These are phyloP conservation scores for Trichogramma pretiosum DNA, from an alignment of 1,140 invertebrate species.

Conservation along the genomic window DNA sequence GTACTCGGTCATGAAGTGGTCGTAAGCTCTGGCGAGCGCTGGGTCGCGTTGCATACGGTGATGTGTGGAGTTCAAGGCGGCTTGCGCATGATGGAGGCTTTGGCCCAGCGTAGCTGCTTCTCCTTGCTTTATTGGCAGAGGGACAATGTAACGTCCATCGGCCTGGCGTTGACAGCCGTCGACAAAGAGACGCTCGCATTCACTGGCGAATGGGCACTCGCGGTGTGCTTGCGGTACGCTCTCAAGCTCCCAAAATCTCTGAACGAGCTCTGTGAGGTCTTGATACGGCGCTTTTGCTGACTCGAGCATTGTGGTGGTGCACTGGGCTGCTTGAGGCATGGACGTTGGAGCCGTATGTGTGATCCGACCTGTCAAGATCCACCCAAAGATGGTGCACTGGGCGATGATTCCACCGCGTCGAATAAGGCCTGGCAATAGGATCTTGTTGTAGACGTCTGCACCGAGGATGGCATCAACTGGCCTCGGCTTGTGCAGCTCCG, in stretches of 20 bases:
- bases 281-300: not conserved
- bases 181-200: not conserved
- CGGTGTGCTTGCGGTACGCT: not conserved
- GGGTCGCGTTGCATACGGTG: conserved; percentile 1
- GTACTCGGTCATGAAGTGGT: not conserved
- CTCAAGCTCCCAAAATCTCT: not conserved
- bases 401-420: too few species aligned
- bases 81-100: too few species aligned
- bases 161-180: not conserved
- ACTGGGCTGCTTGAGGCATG: too few species aligned
- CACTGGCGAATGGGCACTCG: not conserved
- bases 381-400: too few species aligned
- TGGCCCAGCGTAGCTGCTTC: too few species aligned
- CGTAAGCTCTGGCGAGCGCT: not conserved
- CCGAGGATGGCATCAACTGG: too few species aligned
- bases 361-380: too few species aligned
- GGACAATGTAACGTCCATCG: not conserved
- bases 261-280: not conserved
- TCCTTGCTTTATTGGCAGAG: not conserved
- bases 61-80: not conserved
- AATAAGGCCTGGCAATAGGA: too few species aligned
- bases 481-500: not conserved
- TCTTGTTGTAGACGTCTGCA: too few species aligned
- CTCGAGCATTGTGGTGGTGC: too few species aligned
- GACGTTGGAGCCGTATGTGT: too few species aligned